Percentiles rank a stretch among this genome's conserved stretches.
Conservation (phyloP, 1,140 invertebrate species). For the Listronotus oregonensis region DNA sequence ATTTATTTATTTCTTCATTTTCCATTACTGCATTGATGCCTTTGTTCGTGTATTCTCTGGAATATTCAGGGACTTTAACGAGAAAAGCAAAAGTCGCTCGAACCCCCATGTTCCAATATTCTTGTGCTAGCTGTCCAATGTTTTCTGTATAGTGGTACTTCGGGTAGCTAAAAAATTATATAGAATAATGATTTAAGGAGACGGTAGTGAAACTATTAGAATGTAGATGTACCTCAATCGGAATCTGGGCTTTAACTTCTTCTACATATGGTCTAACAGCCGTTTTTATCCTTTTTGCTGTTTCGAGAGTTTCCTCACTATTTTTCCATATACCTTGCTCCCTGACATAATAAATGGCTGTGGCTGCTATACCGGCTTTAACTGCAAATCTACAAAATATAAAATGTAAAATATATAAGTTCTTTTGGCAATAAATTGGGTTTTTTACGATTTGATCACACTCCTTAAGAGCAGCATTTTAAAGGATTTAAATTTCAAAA, state of each 20-base stretch:
- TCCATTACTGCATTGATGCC: slow-evolving; percentile 36
- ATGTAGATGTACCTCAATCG: slow-evolving; percentile 57
- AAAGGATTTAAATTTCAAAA: too few relatives aligned
- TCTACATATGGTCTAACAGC: slow-evolving; percentile 60
- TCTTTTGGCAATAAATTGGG: too few relatives aligned
- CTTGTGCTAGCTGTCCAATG: slow-evolving; percentile 57
- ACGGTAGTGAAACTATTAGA: neutral
- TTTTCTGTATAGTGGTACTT: slow-evolving; percentile 58
- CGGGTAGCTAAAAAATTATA: slow-evolving; percentile 57
- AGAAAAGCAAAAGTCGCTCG: slow-evolving; percentile 61
- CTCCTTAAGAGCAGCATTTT: too few relatives aligned
- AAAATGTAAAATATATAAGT: too few relatives aligned
- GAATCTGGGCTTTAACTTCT: slow-evolving; percentile 60
- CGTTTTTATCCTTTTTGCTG: slow-evolving; percentile 58
- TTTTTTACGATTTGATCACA: too few relatives aligned
- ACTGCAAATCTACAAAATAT: slow-evolving; percentile 58
- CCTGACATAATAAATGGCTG: slow-evolving; percentile 60
- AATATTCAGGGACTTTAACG: slow-evolving; percentile 57
- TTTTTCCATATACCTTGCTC: slow-evolving; percentile 64
- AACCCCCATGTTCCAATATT: slow-evolving; percentile 64
- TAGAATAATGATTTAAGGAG: too few relatives aligned
- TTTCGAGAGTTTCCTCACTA: slow-evolving; percentile 58
- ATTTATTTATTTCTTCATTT: slow-evolving; percentile 46
- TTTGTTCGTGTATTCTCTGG: slow-evolving; percentile 54
- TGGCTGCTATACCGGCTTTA: slow-evolving; percentile 59